Evolutionary conservation across 2,113 vertebrate genomes (phyloP).

Genomic region (Callaeas wilsoni): DNA sequence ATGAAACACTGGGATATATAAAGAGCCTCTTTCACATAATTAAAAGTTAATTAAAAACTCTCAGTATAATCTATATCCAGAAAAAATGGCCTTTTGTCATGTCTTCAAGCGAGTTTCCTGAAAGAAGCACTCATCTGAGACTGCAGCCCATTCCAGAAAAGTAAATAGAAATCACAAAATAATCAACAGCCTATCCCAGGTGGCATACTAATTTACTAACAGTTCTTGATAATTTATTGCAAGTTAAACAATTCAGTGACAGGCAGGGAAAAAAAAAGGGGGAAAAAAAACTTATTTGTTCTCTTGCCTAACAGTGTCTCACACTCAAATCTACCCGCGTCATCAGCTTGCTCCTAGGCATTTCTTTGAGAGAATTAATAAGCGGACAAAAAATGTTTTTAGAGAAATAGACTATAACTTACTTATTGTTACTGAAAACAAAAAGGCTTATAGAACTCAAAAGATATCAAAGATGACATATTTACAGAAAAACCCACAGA

Average conservation of each 20-base stretch:
- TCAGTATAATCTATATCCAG: neutral
- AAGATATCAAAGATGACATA: neutral
- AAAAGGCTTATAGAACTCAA: neutral
- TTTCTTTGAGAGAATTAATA: neutral
- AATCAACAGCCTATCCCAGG: neutral
- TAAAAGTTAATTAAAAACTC: slow-evolving; percentile 43
- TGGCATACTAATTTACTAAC: neutral
- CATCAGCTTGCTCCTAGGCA: slow-evolving; percentile 9
- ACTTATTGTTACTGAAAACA: neutral
- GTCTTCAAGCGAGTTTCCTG: neutral
- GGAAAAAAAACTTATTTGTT: neutral
- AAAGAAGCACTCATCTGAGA: slow-evolving; percentile 34
- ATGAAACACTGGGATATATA: neutral
- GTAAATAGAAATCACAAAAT: neutral
- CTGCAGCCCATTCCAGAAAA: slow-evolving; percentile 8
- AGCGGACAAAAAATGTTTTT: neutral
- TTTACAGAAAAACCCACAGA: neutral
- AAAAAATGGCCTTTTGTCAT: slow-evolving; percentile 1
- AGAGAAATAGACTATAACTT: neutral
- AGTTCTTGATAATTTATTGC: neutral
- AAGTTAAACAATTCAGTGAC: neutral
- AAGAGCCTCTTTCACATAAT: neutral
- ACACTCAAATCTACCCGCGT: neutral
- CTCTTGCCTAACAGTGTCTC: neutral
- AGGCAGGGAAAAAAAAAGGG: neutral